Base-by-base conservation (phyloP, 2,888 invertebrate species). In the Hirudinaria manillensis region DNA sequence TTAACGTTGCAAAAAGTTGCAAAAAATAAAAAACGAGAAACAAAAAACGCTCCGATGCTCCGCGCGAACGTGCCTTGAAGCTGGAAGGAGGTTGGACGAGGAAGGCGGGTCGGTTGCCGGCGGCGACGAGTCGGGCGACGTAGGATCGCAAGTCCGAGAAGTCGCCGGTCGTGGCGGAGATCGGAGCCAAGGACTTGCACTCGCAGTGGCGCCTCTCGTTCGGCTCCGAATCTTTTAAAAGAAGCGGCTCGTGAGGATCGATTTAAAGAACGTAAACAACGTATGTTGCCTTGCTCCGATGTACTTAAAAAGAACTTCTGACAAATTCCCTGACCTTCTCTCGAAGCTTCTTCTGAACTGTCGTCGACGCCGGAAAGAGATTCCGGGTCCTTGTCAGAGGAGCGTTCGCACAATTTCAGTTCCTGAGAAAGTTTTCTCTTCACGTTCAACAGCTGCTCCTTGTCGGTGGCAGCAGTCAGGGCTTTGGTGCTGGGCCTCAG, bases 401-500 rank as follows among this genome's bases (percentile, higher is more conserved):
- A 27, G 16, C 24, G 7, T 68, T 68, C 32, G 51, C 10, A 45
- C 13, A 45, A 21, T 29, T 61, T 38, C 32, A 75, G 27, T 68
- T 75, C 65, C 45, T 38, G 36, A 34, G 56, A 29, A 19, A 61
- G 45, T 66, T 24, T 45, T 32, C 74, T 67, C 16, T 36, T 65
- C 1, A 66, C 66, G 68, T 51, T 53, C 36, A 65, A 56, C 32
- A 67, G 34, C 13, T 68, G 76, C 32, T 76, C 73, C 53, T 72
- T 29, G 27, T 56, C 19, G 66, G 45, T 24, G 71, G 76, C 53
- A 51, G 77, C 56, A n/a, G 76, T 38, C 65, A 61, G 29, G 38
- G 76, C 51, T 70, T 68, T 74, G n/a, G 76, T 76, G 55, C 74
- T 68, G 21, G 72, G 68, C 34, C 76, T 38, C 74, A 76, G 70